Evolutionary conservation across 2,113 vertebrate species (phyloP).

Genomic region (Maccullochella peelii): DNA sequence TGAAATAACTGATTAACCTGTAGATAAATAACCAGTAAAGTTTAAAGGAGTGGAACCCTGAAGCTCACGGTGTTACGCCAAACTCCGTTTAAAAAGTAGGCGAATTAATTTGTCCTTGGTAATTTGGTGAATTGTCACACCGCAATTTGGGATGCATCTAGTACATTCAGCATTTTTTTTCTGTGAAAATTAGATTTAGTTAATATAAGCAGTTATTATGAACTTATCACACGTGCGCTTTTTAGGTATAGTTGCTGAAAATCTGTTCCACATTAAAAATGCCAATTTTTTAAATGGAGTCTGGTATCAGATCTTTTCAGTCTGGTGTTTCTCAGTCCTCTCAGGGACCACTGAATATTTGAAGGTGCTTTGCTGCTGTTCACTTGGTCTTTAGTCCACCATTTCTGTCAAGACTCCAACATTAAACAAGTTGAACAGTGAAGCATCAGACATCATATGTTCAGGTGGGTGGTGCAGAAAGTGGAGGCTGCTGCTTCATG

Average conservation of each 20-base stretch:
- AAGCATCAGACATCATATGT: too few species aligned
- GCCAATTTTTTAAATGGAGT: background rate
- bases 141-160: background rate
- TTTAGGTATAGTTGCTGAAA: fast-evolving
- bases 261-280: background rate
- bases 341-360: background rate
- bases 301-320: background rate
- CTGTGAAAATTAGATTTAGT: too few species aligned
- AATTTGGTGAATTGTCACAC: too few species aligned
- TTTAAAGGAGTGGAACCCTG: too few species aligned
- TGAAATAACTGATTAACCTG: too few species aligned
- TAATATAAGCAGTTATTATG: background rate
- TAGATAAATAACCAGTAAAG: too few species aligned
- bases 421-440: too few species aligned
- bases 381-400: too few species aligned
- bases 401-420: too few species aligned
- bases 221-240: background rate
- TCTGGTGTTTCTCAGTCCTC: too few species aligned
- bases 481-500: too few species aligned
- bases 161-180: background rate
- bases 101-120: fast-evolving
- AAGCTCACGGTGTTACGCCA: background rate
- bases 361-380: background rate
- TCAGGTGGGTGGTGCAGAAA: too few species aligned
- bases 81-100: background rate